Percentiles rank a stretch among this genome's conserved stretches.
These are phyloP conservation scores for Ptychodera flava DNA, from an alignment of 35 echinoderm and acorn worm genomes.

Conservation along the genomic window DNA sequence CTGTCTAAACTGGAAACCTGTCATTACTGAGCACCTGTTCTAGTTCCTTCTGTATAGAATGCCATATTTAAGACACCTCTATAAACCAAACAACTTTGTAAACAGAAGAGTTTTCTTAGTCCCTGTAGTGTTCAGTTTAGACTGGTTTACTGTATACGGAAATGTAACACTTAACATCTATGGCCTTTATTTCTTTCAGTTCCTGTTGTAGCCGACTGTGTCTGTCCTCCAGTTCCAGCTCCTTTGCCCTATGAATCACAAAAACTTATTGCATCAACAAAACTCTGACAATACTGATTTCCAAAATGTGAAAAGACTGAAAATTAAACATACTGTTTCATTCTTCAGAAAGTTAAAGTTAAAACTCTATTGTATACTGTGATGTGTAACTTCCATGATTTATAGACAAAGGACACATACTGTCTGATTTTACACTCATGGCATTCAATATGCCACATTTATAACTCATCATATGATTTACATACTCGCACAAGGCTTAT, in stretches of 20 bases:
- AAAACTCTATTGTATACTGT: no score
- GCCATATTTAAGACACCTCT: neutral
- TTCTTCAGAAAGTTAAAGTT: neutral
- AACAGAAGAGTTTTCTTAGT: neutral
- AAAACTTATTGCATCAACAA: no score
- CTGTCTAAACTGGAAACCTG: no score
- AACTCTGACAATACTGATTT: neutral
- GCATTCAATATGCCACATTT: no score
- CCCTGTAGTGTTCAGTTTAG: neutral
- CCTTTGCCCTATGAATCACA: constrained; percentile 7
- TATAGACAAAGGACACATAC: neutral
- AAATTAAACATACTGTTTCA: neutral
- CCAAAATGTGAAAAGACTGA: neutral
- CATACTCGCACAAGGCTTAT: no score
- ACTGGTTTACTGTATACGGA: neutral
- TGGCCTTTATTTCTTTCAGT: constrained; percentile 60
- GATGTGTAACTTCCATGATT: neutral
- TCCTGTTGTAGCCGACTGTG: constrained; percentile 87
- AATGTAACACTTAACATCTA: constrained; percentile 50
- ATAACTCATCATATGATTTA: no score
- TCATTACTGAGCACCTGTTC: no score
- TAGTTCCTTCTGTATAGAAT: no score
- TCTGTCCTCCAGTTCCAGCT: constrained; percentile 87
- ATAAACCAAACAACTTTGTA: neutral
- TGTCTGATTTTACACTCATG: neutral